Evolutionary conservation across 2,797 vertebrate species (phyloP), one percentile per base, ranked within the genome.

Genomic region (Podarcis lilfordi): DNA sequence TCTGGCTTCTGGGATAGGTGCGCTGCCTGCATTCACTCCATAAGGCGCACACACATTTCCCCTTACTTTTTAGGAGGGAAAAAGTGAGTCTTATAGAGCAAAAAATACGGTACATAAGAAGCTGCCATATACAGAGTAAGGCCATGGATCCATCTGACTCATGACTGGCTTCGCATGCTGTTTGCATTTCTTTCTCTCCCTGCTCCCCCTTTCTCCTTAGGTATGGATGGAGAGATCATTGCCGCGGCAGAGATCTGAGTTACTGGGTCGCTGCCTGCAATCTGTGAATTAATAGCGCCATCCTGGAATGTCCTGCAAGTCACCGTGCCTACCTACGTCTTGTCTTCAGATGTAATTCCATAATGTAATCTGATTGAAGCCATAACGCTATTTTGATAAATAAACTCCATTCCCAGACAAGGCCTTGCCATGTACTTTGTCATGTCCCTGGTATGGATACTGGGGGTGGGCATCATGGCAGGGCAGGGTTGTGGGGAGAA

Each of bases 191-290:
- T 37, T 32, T 40, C 45, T 75, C 6, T 72, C 61, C 61, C 50
- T 15, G 50, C 29, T 80, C 25, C 77, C 15, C 21, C 37, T 27
- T 61, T 25, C 11, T 40, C 45, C 71, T 23, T 43, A 88, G 87
- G 82, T 2, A 85, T 84, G 92, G 91, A 8, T 96, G 94, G 95
- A 91, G 2, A 5, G 69, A 2, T 27, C 84, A 96, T 68, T 96
- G 94, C 80, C 50, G 50, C 55, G 92, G 89, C 64, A 90, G 89
- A 75, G 90, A 95, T 74, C 88, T 92, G 89, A 92, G 88, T 89
- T 29, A 92, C 74, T 96, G 94, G 94, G 1, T 78, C 8, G 80
- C 8, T n/a, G 29, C 80, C 32, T 89, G 89, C 55, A 79, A 89
- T n/a, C 29, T 82, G 61, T 89, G 74, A 86, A 3, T 77, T 82